These are phyloP conservation scores for Falco biarmicus DNA, from an alignment of 2,797 vertebrate genomes.

Conservation along the genomic window DNA sequence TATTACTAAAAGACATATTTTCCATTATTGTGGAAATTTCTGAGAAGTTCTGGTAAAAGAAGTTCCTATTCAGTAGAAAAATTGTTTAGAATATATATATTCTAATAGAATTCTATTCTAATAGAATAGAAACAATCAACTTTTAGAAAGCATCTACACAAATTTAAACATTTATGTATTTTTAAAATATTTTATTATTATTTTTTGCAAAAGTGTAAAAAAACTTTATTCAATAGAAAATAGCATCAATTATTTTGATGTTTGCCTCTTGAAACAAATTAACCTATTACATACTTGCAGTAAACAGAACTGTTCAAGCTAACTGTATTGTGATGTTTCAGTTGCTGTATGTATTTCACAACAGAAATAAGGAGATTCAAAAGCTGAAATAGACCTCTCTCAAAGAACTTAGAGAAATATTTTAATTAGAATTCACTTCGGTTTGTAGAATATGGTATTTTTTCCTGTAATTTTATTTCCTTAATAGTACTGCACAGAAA, in stretches of 20 bases:
- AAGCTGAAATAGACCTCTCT: neutral
- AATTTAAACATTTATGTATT: neutral
- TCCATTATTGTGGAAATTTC: neutral
- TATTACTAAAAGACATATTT: neutral
- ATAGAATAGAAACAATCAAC: neutral
- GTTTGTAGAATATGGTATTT: neutral
- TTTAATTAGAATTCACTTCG: neutral
- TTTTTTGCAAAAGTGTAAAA: neutral
- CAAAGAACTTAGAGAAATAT: neutral
- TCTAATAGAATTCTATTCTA: neutral
- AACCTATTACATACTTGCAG: neutral
- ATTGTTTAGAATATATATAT: neutral
- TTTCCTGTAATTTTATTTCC: slow-evolving; percentile 42
- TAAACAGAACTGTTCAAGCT: neutral
- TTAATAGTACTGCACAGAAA: slow-evolving; percentile 85
- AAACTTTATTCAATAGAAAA: neutral
- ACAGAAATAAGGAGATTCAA: neutral
- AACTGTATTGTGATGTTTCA: neutral
- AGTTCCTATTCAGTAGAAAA: neutral
- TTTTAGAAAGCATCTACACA: neutral
- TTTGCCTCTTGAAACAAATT: neutral
- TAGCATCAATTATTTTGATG: neutral
- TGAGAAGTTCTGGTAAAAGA: neutral
- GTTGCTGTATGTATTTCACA: neutral
- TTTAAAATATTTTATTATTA: no score